A percentile compares a stretch with the other conserved stretches of the same genome.
These are phyloP conservation scores for Phalera bucephala DNA, from an alignment of 2,888 invertebrate species.

Conservation along the genomic window DNA sequence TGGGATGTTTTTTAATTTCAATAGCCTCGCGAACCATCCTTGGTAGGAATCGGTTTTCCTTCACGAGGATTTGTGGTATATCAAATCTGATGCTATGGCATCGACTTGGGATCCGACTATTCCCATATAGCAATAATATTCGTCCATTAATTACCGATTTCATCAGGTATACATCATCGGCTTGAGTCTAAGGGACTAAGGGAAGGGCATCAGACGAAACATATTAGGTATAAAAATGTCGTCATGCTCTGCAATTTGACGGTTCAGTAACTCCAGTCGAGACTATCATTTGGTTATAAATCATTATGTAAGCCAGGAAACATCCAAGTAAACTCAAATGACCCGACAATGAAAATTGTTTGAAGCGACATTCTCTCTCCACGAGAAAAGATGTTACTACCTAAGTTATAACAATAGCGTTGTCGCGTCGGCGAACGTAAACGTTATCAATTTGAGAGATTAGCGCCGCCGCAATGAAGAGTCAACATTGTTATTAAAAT, in stretches of 20 bases:
- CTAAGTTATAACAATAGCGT: constrained; percentile 12
- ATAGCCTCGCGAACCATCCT: too few relatives aligned
- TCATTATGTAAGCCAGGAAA: neutral
- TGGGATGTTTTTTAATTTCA: too few relatives aligned
- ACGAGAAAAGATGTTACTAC: constrained; percentile 3
- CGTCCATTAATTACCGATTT: too few relatives aligned
- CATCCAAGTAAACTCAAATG: neutral
- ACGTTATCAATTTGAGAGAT: constrained; percentile 26
- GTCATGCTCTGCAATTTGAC: neutral
- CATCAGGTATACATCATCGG: too few relatives aligned
- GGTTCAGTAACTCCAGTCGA: neutral
- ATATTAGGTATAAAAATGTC: too few relatives aligned
- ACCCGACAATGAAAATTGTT: neutral
- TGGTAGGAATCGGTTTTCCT: too few relatives aligned
- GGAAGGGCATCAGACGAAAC: too few relatives aligned
- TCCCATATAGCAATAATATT: too few relatives aligned
- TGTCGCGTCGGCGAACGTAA: constrained; percentile 5
- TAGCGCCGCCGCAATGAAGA: constrained; percentile 17
- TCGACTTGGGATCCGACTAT: too few relatives aligned
- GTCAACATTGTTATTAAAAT: constrained; percentile 17
- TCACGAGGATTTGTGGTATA: too few relatives aligned
- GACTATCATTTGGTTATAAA: neutral
- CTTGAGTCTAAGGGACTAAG: too few relatives aligned
- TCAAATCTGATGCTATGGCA: too few relatives aligned
- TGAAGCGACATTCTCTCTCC: neutral